A percentile compares a stretch with the other conserved stretches of the same genome.
Conservation (phyloP, 1,140 invertebrate species). For the Cydia fagiglandana region DNA sequence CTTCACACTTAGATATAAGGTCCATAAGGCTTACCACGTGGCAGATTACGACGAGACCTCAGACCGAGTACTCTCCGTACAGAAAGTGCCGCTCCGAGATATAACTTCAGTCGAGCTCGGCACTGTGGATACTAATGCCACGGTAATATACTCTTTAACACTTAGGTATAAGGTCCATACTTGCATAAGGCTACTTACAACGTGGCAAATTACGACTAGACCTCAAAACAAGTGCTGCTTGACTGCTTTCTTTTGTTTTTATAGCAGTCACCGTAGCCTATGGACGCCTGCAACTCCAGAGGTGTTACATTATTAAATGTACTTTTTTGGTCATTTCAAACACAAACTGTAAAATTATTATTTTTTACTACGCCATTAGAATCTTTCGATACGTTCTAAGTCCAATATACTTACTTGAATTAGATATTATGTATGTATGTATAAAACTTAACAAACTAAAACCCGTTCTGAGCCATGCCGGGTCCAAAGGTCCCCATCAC, state of each 20-base stretch:
- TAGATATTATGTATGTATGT: too few species aligned
- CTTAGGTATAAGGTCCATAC: background rate
- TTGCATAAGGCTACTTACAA: conserved; percentile 81
- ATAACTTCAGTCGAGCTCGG: conserved; percentile 86
- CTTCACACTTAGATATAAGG: background rate
- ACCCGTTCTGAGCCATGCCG: too few species aligned
- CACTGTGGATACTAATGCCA: conserved; percentile 56
- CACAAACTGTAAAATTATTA: too few species aligned
- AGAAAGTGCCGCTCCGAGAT: conserved; percentile 83
- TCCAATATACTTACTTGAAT: too few species aligned
- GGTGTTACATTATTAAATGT: conserved; percentile 41
- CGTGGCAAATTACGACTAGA: conserved; percentile 96
- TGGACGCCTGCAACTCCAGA: too few species aligned
- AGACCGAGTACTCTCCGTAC: conserved; percentile 85
- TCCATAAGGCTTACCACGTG: conserved; percentile 85
- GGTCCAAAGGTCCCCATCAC: too few species aligned
- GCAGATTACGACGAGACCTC: conserved; percentile 97
- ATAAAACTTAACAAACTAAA: too few species aligned
- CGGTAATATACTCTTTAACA: conserved; percentile 42
- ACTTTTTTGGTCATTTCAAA: conserved; percentile 9
- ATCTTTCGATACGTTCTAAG: too few species aligned
- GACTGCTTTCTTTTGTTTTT: too few species aligned
- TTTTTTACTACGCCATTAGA: too few species aligned
- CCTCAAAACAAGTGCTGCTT: conserved; percentile 88
- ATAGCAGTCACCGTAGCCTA: too few species aligned